These are phyloP conservation scores for Tragelaphus strepsiceros DNA, from an alignment of 2,113 vertebrate genomes.

Conservation along the genomic window DNA sequence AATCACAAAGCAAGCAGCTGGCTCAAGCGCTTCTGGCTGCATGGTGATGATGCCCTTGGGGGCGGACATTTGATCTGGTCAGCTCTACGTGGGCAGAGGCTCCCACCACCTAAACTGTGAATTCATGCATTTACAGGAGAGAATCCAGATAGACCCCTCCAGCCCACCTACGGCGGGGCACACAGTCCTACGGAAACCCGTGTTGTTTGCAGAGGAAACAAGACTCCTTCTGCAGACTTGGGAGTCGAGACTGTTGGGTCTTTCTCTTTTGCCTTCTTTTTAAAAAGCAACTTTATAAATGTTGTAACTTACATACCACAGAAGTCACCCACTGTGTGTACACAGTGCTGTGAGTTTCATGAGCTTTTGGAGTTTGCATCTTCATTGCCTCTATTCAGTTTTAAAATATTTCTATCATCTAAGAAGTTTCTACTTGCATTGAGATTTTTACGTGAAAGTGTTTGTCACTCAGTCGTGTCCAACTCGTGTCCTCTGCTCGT, in stretches of 20 bases:
- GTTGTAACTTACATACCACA: background rate
- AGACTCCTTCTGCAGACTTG: background rate
- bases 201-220: background rate
- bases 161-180: background rate
- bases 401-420: background rate
- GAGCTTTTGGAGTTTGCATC: background rate
- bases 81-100: background rate
- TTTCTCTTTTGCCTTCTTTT: background rate
- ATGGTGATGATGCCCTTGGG: background rate
- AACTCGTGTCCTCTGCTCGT: background rate
- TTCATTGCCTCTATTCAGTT: background rate
- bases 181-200: background rate
- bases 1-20: constrained; percentile 63
- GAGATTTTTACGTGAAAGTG: background rate
- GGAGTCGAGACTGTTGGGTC: background rate
- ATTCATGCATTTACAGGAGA: background rate
- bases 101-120: background rate
- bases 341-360: background rate
- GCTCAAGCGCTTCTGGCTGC: background rate
- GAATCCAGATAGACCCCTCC: background rate
- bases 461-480: background rate
- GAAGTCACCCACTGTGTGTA: background rate
- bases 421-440: background rate
- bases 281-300: background rate
- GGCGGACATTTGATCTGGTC: constrained; percentile 22